Evolutionary conservation across 2,888 invertebrate species (phyloP), one percentile per base, ranked within the genome.

Genomic region (Saturnia pavonia): DNA sequence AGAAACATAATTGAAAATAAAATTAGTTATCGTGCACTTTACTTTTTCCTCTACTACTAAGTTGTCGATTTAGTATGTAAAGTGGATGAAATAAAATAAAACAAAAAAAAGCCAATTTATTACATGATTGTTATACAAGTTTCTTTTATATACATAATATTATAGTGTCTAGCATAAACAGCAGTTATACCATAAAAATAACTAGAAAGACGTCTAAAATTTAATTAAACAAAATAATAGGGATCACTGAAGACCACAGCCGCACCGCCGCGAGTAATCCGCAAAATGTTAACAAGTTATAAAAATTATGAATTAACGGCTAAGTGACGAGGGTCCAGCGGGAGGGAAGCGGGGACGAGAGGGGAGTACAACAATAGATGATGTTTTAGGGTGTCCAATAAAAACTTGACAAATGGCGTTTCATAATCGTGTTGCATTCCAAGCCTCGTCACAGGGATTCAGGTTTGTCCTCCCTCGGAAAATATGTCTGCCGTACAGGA

Each of bases 341-440:
- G 79, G 77, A 79, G 48, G 77, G 75, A 79, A 76, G 76, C 71
- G 75, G 75, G 75, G 74, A 77, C 78, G 82, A 78, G 78, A 74
- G 73, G 80, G 76, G 78, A 74, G 76, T 76, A 78, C 85, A 85
- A 92, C 92, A 92, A 92, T 90, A 83, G 90, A 78, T 79, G 83
- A 77, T 85, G 84, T 87, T 89, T 85, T 85, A 84, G 92, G 91
- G 91, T 82, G 88, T 87, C 92, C 91, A 93, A 94, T 94, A 94
- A 94, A 94, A 94, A 94, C 92, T 94, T 94, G 94, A 94, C 93
- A 94, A 94, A 94, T 94, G 92, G 92, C 88, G 89, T 91, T 91
- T 91, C 93, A 93, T 94, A 93, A 93, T 93, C 91, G 89, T 87
- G 83, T 82, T 87, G 90, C 92, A 94, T 94, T 92, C 94, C 93